Conservation (phyloP, 1,140 invertebrate species). For the Homarus americanus region DNA sequence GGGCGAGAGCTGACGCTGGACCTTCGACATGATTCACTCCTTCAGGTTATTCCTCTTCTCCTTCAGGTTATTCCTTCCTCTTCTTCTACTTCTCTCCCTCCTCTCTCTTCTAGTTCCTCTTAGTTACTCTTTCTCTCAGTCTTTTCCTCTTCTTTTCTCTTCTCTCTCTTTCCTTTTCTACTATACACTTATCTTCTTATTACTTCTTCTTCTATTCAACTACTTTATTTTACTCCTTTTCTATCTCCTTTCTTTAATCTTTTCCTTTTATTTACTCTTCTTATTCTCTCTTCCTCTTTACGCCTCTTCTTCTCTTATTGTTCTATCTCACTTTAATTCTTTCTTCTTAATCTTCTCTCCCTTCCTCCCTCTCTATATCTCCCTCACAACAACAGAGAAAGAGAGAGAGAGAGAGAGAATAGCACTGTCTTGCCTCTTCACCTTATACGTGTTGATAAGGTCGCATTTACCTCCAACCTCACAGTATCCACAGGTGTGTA, state of each 20-base stretch:
- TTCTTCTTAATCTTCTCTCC: not conserved
- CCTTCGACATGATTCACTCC: conserved; percentile 50
- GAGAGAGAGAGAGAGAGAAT: too few relatives aligned
- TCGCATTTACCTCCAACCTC: too few relatives aligned
- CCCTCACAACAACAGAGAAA: too few relatives aligned
- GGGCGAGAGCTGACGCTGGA: conserved; percentile 57
- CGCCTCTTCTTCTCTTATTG: not conserved
- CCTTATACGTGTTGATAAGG: too few relatives aligned
- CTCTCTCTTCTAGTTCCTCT: not conserved
- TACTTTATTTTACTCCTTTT: not conserved
- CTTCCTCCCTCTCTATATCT: not conserved
- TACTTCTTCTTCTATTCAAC: too few relatives aligned
- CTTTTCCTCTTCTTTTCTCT: not conserved
- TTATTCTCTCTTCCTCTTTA: not conserved
- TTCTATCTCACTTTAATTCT: not conserved
- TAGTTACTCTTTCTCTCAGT: not conserved
- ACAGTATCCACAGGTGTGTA: too few relatives aligned
- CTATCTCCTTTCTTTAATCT: not conserved
- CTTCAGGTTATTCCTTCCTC: too few relatives aligned
- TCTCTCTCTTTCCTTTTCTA: too few relatives aligned
- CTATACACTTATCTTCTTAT: not conserved
- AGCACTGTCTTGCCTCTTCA: too few relatives aligned
- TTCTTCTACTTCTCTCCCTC: conserved; percentile 14
- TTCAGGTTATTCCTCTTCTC: not conserved
- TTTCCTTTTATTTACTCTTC: not conserved